These are phyloP conservation scores for Cryptophagus acutangulus DNA, from an alignment of 2,888 invertebrate genomes.

Conservation along the genomic window DNA sequence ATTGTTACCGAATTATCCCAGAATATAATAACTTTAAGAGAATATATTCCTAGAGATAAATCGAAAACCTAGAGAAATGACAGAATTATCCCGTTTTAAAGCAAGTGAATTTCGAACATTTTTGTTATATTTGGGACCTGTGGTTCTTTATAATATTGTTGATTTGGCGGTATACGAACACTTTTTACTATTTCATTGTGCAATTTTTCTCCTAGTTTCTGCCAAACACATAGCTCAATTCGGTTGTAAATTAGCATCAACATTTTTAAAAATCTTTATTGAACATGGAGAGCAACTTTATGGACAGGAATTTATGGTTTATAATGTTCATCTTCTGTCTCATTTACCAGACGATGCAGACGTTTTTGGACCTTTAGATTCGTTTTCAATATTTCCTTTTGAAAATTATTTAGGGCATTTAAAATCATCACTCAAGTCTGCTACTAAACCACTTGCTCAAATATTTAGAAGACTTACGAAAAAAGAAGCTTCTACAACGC, in stretches of 20 bases:
- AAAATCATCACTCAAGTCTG: too few species aligned
- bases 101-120: conserved; percentile 1
- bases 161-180: background rate
- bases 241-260: background rate
- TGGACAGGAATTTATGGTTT: background rate
- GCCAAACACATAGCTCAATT: background rate
- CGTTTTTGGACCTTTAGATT: background rate
- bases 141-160: background rate
- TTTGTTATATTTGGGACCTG: background rate
- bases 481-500: too few species aligned
- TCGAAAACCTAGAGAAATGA: background rate
- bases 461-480: too few species aligned
- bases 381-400: background rate
- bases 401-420: too few species aligned
- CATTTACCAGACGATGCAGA: background rate
- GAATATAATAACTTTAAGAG: background rate
- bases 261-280: conserved; percentile 1
- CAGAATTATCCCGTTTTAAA: background rate
- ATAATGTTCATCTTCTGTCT: background rate
- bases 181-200: background rate
- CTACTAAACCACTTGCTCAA: too few species aligned
- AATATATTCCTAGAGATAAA: background rate
- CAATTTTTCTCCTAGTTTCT: background rate
- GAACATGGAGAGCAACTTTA: background rate
- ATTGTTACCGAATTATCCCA: background rate